A percentile compares a stretch with the other conserved stretches of the same genome.
phyloP scores from a whole-genome alignment of 2,113 vertebrate genomes.

The Engraulis encrasicolus region DNA sequence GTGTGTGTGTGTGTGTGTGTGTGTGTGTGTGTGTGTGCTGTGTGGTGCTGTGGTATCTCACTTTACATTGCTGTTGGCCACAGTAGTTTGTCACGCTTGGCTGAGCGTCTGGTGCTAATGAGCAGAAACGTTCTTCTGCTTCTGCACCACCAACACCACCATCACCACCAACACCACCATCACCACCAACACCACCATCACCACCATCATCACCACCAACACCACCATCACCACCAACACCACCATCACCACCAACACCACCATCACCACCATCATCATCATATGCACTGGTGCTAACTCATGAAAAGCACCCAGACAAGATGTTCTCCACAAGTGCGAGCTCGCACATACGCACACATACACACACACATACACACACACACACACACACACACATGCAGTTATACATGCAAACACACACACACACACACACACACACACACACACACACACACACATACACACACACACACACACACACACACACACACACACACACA shows the following conservation, averaged over 20 bases:
- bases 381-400: background rate
- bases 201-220: too few relatives aligned
- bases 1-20: too few relatives aligned
- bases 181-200: too few relatives aligned
- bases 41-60: slow-evolving; percentile 13
- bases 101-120: background rate
- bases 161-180: too few relatives aligned
- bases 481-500: background rate
- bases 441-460: background rate
- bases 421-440: background rate
- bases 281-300: too few relatives aligned
- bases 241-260: too few relatives aligned
- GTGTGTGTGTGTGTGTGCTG: too few relatives aligned
- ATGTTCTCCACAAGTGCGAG: background rate
- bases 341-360: too few relatives aligned
- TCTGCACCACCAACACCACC: too few relatives aligned
- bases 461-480: background rate
- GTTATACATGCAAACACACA: too few relatives aligned
- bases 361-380: background rate
- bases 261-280: background rate
- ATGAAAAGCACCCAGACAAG: background rate
- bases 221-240: too few relatives aligned
- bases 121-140: background rate
- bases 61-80: background rate
- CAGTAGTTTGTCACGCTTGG: background rate